Percentiles rank a stretch among this genome's conserved stretches.
Evolutionary conservation across 2,888 invertebrate genomes (phyloP).

Genomic region (Drosophila vallismaia): DNA sequence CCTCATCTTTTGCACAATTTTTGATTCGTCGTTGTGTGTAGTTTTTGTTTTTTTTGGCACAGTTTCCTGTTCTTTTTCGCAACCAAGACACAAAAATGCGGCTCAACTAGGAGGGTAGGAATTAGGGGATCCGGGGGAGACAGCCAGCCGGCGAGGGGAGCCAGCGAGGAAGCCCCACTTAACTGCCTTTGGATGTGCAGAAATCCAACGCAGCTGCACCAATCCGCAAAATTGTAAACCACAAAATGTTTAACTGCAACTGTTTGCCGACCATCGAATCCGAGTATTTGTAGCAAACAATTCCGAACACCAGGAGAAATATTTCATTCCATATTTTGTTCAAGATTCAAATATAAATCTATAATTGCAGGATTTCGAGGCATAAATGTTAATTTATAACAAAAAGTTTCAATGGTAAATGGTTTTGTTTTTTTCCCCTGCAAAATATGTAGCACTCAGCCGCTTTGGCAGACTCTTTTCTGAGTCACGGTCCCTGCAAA

Average conservation of each 20-base stretch:
- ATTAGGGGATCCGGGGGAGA: conserved; percentile 24
- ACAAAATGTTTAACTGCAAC: conserved; percentile 37
- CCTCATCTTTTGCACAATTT: conserved; percentile 70
- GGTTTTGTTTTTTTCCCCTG: background rate
- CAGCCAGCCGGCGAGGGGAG: conserved; percentile 14
- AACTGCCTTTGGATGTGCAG: conserved; percentile 65
- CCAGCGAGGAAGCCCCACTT: conserved; percentile 50
- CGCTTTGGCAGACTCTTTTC: conserved; percentile 45
- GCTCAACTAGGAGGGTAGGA: conserved; percentile 62
- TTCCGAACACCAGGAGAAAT: conserved; percentile 8
- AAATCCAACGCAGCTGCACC: conserved; percentile 66
- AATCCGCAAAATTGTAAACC: conserved; percentile 14
- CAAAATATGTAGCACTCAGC: conserved; percentile 13
- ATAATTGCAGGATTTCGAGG: too few relatives aligned
- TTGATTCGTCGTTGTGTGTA: conserved; percentile 28
- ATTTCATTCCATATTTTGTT: background rate
- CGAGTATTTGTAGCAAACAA: conserved; percentile 32
- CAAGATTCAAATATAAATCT: background rate
- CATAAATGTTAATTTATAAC: too few relatives aligned
- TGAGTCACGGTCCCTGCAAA: conserved; percentile 66
- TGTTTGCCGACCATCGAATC: conserved; percentile 32
- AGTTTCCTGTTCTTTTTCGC: conserved; percentile 79
- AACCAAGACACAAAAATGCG: conserved; percentile 69
- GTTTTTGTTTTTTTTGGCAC: conserved; percentile 34
- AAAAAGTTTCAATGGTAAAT: background rate